Conservation (phyloP, 2,113 vertebrate genomes). For the Silurus asotus region DNA sequence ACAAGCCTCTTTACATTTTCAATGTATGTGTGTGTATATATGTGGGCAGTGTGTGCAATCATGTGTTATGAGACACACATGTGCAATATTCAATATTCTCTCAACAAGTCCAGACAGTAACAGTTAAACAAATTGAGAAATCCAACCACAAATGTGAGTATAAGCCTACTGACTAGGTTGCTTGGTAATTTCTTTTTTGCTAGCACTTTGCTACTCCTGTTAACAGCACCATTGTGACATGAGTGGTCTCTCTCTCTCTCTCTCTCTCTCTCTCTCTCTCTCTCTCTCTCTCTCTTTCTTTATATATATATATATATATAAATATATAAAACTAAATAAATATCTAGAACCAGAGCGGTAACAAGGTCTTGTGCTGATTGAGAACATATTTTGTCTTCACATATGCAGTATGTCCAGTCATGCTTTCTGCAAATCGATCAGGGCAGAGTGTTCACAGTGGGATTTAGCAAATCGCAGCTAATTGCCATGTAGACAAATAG, state of each 20-base stretch:
- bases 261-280: too few relatives aligned
- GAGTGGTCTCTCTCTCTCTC: not conserved
- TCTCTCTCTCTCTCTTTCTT: too few relatives aligned
- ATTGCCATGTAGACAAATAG: slow-evolving; percentile 30
- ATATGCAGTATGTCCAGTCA: not conserved
- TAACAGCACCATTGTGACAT: not conserved
- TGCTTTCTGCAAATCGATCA: slow-evolving; percentile 21
- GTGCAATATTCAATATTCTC: not conserved
- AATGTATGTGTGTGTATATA: not conserved
- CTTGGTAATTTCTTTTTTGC: not conserved
- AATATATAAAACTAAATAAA: not conserved
- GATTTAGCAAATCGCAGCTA: slow-evolving; percentile 32
- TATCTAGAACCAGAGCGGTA: not conserved
- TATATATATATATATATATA: too few relatives aligned
- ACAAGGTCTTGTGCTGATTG: not conserved
- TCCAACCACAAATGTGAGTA: not conserved
- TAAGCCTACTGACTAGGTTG: not conserved
- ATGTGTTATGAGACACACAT: not conserved
- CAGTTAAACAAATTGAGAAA: not conserved
- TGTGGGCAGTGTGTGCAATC: not conserved
- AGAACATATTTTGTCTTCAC: not conserved
- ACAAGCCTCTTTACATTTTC: not conserved
- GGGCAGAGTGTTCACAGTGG: not conserved
- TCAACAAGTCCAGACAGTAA: not conserved
- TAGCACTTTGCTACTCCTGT: not conserved